Conservation (phyloP, 2,888 invertebrate genomes). For the Meliscaeva auricollis region DNA sequence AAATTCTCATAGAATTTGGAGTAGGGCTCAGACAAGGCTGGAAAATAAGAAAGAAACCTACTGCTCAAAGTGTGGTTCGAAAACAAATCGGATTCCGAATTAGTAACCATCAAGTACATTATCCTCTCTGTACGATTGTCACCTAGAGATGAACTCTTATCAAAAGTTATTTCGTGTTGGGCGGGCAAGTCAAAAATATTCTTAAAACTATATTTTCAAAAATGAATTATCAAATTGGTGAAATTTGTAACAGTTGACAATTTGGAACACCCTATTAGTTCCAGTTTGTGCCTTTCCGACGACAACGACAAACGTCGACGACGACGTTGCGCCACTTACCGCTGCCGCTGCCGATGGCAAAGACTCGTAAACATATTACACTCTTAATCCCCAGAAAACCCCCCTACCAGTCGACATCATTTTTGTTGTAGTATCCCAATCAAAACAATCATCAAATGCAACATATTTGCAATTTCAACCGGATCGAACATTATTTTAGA, state of each 20-base stretch:
- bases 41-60: too few species aligned
- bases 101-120: too few species aligned
- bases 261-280: constrained; percentile 13
- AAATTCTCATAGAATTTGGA: too few species aligned
- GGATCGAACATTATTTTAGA: constrained; percentile 67
- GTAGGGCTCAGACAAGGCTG: too few species aligned
- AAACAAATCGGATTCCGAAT: too few species aligned
- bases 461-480: constrained; percentile 64
- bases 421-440: constrained; percentile 41
- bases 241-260: background rate
- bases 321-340: constrained; percentile 17
- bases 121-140: too few species aligned
- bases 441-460: constrained; percentile 56
- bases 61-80: too few species aligned
- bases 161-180: too few species aligned
- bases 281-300: background rate
- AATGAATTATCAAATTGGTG: too few species aligned
- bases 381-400: constrained; percentile 43
- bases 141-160: too few species aligned
- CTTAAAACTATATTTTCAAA: too few species aligned
- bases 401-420: constrained; percentile 27
- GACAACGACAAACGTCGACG: background rate
- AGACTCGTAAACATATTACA: constrained; percentile 13
- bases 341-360: background rate
- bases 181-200: too few species aligned